Base-by-base conservation (phyloP, 2,888 invertebrate species). In the Abrostola tripartita region DNA sequence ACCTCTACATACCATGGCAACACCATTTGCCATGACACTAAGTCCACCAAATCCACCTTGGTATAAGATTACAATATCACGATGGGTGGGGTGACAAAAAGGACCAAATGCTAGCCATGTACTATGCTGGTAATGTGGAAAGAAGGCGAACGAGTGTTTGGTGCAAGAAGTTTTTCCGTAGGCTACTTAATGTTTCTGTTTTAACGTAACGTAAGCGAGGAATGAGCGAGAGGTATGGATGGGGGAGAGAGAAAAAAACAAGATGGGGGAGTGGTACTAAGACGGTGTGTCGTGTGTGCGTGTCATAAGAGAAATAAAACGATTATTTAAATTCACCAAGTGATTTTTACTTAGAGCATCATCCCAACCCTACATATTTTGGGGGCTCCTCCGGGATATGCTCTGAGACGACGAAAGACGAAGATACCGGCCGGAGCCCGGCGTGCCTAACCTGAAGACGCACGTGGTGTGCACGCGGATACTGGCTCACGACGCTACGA, bases 11-110 rank as follows among this genome's bases (percentile, higher is more conserved):
- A 40, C 40, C 40, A 40, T 40, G 40, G 40, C 40, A 40, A 40
- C 40, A 11, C 8, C 11, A 9, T 11, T 1, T 11, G 11, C 9
- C 9, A 9, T 11, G 11, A 11, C 40, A 9, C 10, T 11, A 11
- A 10, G 40, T 40, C 40, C 40, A 53, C 35, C 42, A 58, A 58
- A 52, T 52, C 58, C 9, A 58, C 10, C 36, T 10, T 58, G 36
- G 37, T 58, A 36, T 12, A 37, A 5, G 55, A 47, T 37, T 55
- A 47, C 47, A 47, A 55, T 42, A 42, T 47, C 12, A 47, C 12
- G 14, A 55, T 55, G 55, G 55, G 55, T 14, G 55, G 55, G 37
- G 55, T 55, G n/a, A 55, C 9, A 58, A 52, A 41, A 60, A 60
- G 14, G 59, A 60, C 38, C 52, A 60, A n/a, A 12, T 60, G 10